Evolutionary conservation across 2,888 invertebrate genomes (phyloP).

Genomic region (Caenorhabditis wallacei): DNA sequence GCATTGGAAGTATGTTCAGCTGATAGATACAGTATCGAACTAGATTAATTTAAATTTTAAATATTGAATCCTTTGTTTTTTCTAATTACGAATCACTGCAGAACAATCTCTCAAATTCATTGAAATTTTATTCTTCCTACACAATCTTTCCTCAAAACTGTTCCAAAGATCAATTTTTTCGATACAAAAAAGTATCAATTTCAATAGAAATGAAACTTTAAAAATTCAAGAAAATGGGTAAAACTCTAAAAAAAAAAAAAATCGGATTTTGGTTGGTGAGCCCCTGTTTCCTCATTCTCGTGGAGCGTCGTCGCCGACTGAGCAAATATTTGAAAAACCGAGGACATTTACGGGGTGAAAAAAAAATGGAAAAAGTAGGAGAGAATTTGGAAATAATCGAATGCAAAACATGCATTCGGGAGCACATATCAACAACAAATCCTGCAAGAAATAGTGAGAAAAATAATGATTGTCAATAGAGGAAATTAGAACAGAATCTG

Average conservation of each 20-base stretch:
- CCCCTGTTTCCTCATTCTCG: conserved; percentile 11
- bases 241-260: conserved; percentile 11
- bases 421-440: conserved; percentile 40
- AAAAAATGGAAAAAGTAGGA: conserved; percentile 13
- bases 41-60: not conserved
- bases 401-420: conserved; percentile 30
- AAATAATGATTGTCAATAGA: not conserved
- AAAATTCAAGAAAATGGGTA: conserved; percentile 19
- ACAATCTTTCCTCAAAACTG: not conserved
- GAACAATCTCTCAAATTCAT: too few relatives aligned
- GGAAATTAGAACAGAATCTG: not conserved
- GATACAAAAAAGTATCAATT: not conserved
- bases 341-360: conserved; percentile 25
- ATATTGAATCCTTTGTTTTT: too few relatives aligned
- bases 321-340: conserved; percentile 36
- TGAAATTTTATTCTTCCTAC: too few relatives aligned
- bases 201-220: not conserved
- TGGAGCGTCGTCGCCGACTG: conserved; percentile 18
- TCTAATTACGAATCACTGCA: too few relatives aligned
- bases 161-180: too few relatives aligned
- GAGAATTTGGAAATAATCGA: conserved; percentile 12
- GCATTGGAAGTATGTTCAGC: conserved; percentile 7
- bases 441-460: conserved; percentile 8
- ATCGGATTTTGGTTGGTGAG: conserved; percentile 3
- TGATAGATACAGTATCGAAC: not conserved